Base-by-base conservation (phyloP, 2,797 vertebrate genomes). In the Melanotaenia pygmaea region DNA sequence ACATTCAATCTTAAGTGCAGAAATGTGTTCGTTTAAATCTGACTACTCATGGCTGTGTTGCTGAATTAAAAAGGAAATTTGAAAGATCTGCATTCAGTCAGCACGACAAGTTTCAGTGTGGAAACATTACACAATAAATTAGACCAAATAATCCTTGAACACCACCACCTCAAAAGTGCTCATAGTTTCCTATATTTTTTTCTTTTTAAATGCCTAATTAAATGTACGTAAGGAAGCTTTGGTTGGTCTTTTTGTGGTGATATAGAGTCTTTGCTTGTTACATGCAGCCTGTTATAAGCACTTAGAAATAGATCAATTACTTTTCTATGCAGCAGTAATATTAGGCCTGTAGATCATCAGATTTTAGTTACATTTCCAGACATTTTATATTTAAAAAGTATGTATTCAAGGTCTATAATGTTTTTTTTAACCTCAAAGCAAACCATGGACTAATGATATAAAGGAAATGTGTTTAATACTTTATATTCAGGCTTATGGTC, bases 231-330 rank as follows among this genome's bases (percentile, higher is more conserved):
- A 43, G 57, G 72, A 70, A 62, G 20, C 54, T 58, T 54, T 51
- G 18, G 43, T 24, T 24, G n/a, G 9, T 51, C 20, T 32, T 43
- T 73, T 20, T 68, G 13, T 16, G 30, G 28, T 59, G 18, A 61
- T 26, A 62, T 32, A 40, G 56, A 43, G 7, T 13, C 37, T 53
- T 20, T 35, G 5, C 57, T 62, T 59, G 22, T 66, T 16, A 74
- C 54, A 70, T 50, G 30, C 59, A 26, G 18, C 62, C 60, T 71
- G 64, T 64, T 81, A 11, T 34, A 38, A 86, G 79, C 82, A 85
- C 85, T 82, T 84, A 74, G 22, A 65, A 26, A 56, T 67, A 63
- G 60, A 67, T 47, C 10, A 74, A 24, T 69, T 45, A 54, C 34
- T 43, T 79, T 38, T 72, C 45, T 78, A 63, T 77, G 62, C 73